Base-by-base conservation (phyloP, 2,888 invertebrate species). In the Tenthredo livida region DNA sequence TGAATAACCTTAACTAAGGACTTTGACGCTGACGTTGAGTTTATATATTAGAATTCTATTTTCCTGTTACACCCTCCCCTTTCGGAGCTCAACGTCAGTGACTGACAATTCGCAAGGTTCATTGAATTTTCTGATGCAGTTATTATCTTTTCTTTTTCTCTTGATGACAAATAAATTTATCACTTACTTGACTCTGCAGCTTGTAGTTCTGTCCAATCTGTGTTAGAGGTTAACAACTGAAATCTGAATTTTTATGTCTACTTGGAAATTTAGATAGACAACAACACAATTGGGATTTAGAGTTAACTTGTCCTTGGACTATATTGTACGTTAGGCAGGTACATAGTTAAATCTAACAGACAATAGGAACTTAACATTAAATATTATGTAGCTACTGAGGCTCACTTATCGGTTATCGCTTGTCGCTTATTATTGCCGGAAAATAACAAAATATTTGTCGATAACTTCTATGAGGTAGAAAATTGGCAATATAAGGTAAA, bases 181-280 rank as follows among this genome's bases (percentile, higher is more conserved):
- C 40, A 72, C 72, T 72, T 40, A 72, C 72, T 72, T 72, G 72
- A 40, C 15, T 72, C 40, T 40, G 9, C 40, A 9, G 17, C 72
- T 72, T 72, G 72, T 72, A 72, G 40, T 72, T 37, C 72, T 33
- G 72, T 72, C 37, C 72, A 72, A n/a, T 9, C n/a, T n/a, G n/a
- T n/a, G 37, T 72, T 6, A 6, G 37, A 10, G 9, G 5, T 40
- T 72, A 7, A 6, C n/a, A 72, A 10, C 72, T 40, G 17, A 72
- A 72, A 3, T 33, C 33, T 33, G 33, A 33, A 10, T n/a, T 33
- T 72, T 4, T 72, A 0, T 72, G 40, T n/a, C 40, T n/a, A n/a
- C n/a, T n/a, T n/a, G 40, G 72, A 72, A 72, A 72, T 72, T 72
- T 17, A 72, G 37, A 40, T 72, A 0, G n/a, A 33, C 10, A 7